Evolutionary conservation across 2,113 vertebrate genomes (phyloP).

Genomic region (Eleginops maclovinus): DNA sequence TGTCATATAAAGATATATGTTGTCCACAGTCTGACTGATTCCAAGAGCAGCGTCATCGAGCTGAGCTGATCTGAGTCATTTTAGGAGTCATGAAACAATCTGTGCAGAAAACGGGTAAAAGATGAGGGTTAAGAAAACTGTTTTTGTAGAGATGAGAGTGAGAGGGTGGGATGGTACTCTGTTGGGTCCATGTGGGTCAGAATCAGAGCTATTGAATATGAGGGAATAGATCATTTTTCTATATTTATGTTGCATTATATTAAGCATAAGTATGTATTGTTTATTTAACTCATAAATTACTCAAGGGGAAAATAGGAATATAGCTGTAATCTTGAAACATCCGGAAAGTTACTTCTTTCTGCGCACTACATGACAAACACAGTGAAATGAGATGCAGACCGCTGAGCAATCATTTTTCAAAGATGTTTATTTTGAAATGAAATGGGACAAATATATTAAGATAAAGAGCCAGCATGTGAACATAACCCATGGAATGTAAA

Average conservation of each 20-base stretch:
- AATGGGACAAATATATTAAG: constrained; percentile 85
- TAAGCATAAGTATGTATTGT: neutral
- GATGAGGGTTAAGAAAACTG: neutral
- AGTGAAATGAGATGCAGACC: neutral
- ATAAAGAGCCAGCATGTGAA: constrained; percentile 76
- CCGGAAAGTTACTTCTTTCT: neutral
- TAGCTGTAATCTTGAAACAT: neutral
- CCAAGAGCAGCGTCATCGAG: neutral
- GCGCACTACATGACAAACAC: neutral
- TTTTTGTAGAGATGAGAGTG: neutral
- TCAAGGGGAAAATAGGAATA: neutral
- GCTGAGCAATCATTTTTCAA: constrained; percentile 21
- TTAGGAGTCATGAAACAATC: neutral
- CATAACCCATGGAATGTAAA: constrained; percentile 80
- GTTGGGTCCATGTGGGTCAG: neutral
- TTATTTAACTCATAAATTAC: neutral
- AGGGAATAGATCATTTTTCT: neutral
- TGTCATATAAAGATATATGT: neutral
- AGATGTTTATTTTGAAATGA: constrained; percentile 83
- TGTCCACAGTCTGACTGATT: neutral
- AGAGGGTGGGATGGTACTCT: neutral
- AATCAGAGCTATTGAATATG: neutral
- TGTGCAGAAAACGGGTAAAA: neutral
- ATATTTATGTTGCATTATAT: neutral
- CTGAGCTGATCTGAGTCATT: neutral